Evolutionary conservation across 2,113 vertebrate species (phyloP).

Genomic region (Gasterosteus aculeatus): DNA sequence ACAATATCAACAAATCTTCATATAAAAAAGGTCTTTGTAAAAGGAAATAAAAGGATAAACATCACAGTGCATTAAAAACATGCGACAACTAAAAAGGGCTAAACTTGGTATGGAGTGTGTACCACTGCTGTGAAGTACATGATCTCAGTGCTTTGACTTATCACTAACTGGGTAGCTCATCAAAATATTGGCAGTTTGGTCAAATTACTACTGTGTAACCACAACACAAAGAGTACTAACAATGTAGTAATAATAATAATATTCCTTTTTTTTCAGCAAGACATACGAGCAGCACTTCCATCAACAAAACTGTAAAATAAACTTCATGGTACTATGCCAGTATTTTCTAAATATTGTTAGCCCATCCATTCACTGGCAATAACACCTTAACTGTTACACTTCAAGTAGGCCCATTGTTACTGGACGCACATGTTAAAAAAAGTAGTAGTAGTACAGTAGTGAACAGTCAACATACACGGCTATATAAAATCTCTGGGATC

Average conservation of each 20-base stretch:
- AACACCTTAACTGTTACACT: constrained; percentile 30
- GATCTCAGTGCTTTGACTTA: constrained; percentile 49
- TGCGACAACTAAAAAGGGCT: constrained; percentile 61
- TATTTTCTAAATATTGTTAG: constrained; percentile 69
- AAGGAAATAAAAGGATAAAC: constrained; percentile 44
- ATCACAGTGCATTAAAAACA: constrained; percentile 66
- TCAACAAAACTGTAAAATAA: constrained; percentile 47
- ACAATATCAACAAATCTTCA: constrained; percentile 51
- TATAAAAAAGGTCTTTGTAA: constrained; percentile 50
- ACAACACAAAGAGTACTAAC: constrained; percentile 45
- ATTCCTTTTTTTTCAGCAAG: constrained; percentile 40
- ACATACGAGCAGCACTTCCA: constrained; percentile 51
- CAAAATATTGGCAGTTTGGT: constrained; percentile 45
- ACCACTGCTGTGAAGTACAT: constrained; percentile 27
- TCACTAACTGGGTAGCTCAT: constrained; percentile 33
- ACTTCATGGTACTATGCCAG: constrained; percentile 61
- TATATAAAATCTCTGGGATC: constrained; percentile 41
- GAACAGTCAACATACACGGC: constrained; percentile 40
- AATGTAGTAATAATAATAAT: constrained; percentile 45
- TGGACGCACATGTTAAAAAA: constrained; percentile 34
- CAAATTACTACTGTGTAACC: constrained; percentile 36
- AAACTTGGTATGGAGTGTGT: constrained; percentile 7
- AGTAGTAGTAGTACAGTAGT: constrained; percentile 23
- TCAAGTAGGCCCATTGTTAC: constrained; percentile 68
- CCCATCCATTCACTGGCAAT: constrained; percentile 31